Evolutionary conservation across 2,888 invertebrate species (phyloP).

Genomic region (Celastrina argiolus): DNA sequence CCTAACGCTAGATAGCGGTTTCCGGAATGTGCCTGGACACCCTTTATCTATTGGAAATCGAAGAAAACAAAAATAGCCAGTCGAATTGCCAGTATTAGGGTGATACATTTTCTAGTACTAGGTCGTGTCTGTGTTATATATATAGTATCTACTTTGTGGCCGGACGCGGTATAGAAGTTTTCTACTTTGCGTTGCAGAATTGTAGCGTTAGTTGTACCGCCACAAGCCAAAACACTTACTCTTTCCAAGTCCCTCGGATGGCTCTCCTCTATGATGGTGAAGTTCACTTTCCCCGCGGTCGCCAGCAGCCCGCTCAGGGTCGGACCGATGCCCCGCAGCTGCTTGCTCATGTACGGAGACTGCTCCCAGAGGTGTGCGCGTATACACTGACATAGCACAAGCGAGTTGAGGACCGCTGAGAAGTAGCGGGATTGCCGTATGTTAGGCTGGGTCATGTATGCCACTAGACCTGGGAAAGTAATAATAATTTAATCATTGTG

Average conservation of each 20-base stretch:
- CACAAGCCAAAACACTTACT: slow-evolving; percentile 61
- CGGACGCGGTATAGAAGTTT: no score
- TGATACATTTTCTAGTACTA: no score
- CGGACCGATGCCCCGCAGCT: slow-evolving; percentile 84
- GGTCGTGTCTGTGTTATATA: no score
- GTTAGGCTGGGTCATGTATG: slow-evolving; percentile 70
- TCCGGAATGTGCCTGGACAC: no score
- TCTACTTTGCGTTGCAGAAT: no score
- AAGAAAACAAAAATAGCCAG: no score
- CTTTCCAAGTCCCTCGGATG: slow-evolving; percentile 86
- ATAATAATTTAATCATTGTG: background rate
- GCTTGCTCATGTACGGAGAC: slow-evolving; percentile 81
- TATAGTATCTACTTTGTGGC: no score
- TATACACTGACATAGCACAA: slow-evolving; percentile 82
- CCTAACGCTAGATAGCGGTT: no score
- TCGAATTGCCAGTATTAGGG: no score
- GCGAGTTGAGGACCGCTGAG: slow-evolving; percentile 76
- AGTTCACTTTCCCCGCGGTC: slow-evolving; percentile 81
- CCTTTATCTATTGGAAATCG: no score
- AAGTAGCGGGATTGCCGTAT: slow-evolving; percentile 56
- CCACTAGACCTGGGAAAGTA: slow-evolving; percentile 69
- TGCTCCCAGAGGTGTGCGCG: slow-evolving; percentile 85
- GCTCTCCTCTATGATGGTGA: slow-evolving; percentile 79
- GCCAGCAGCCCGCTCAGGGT: slow-evolving; percentile 80
- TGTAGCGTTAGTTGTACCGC: no score